Percentiles rank a stretch among this genome's conserved stretches.
Evolutionary conservation across 2,888 invertebrate genomes (phyloP).

Genomic region (Heliconius ismenius): DNA sequence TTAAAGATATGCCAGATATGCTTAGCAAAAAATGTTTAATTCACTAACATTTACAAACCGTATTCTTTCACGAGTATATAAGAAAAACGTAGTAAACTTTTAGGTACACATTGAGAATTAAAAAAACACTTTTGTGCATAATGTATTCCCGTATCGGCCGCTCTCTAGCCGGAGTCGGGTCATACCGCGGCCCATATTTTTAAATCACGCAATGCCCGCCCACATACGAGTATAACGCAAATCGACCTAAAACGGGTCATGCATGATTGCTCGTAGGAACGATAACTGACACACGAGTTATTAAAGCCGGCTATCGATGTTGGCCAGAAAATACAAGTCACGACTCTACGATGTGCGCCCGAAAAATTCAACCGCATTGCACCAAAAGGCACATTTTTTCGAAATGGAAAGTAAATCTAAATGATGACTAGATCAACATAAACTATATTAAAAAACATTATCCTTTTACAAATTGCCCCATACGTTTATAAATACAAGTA

Average conservation of each 20-base stretch:
- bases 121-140: not conserved
- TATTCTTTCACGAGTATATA: constrained; percentile 2
- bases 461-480: constrained; percentile 27
- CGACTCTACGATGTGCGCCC: constrained; percentile 24
- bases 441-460: not conserved
- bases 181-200: constrained; percentile 33
- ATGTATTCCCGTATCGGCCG: constrained; percentile 8
- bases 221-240: constrained; percentile 25
- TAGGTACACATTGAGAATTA: not conserved
- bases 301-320: constrained; percentile 40
- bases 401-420: constrained; percentile 3
- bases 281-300: constrained; percentile 38
- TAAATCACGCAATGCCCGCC: constrained; percentile 29
- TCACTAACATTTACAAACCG: not conserved
- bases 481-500: constrained; percentile 33
- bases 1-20: not conserved
- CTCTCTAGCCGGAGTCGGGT: constrained; percentile 25
- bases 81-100: not conserved
- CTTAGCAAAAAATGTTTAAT: too few relatives aligned
- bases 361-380: constrained; percentile 35
- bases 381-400: constrained; percentile 23
- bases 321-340: constrained; percentile 33
- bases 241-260: constrained; percentile 36
- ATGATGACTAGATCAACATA: not conserved
- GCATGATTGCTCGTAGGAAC: constrained; percentile 38